These are phyloP conservation scores for Silurus asotus DNA, from an alignment of 2,113 vertebrate species.

Conservation along the genomic window DNA sequence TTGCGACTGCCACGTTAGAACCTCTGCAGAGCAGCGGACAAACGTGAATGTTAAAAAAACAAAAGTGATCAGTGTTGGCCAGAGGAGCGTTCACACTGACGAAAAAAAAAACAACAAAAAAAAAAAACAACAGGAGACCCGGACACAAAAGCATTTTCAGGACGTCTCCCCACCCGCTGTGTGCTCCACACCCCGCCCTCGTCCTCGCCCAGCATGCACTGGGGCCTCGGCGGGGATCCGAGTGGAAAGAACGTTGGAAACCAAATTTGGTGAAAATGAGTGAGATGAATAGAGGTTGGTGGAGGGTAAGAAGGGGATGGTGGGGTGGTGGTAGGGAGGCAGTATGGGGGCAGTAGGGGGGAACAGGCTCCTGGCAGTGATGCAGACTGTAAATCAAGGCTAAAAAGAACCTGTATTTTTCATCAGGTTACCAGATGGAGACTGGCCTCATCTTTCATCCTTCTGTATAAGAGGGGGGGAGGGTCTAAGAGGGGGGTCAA, in stretches of 20 bases:
- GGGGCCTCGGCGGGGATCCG: slow-evolving; percentile 19
- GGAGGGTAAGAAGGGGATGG: not conserved
- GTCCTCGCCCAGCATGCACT: slow-evolving; percentile 25
- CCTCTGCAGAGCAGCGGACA: not conserved
- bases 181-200: not conserved
- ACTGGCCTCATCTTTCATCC: slow-evolving; percentile 51
- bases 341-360: not conserved
- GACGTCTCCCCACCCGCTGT: not conserved
- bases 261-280: slow-evolving; percentile 57
- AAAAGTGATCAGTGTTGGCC: not conserved
- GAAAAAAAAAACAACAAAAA: not conserved
- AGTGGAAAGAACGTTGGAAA: slow-evolving; percentile 37
- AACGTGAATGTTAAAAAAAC: not conserved
- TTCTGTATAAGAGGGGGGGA: slow-evolving; percentile 22
- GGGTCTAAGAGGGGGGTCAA: not conserved
- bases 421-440: slow-evolving; percentile 58
- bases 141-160: slow-evolving; percentile 31
- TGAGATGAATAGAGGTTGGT: slow-evolving; percentile 49
- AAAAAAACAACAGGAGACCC: not conserved
- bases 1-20: not conserved
- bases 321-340: not conserved
- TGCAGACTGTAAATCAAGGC: slow-evolving; percentile 57
- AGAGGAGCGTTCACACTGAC: not conserved
- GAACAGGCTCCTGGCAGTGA: slow-evolving; percentile 50
- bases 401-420: slow-evolving; percentile 57